Evolutionary conservation across 2,888 invertebrate genomes (phyloP).

Genomic region (Andrena hattorfiana): DNA sequence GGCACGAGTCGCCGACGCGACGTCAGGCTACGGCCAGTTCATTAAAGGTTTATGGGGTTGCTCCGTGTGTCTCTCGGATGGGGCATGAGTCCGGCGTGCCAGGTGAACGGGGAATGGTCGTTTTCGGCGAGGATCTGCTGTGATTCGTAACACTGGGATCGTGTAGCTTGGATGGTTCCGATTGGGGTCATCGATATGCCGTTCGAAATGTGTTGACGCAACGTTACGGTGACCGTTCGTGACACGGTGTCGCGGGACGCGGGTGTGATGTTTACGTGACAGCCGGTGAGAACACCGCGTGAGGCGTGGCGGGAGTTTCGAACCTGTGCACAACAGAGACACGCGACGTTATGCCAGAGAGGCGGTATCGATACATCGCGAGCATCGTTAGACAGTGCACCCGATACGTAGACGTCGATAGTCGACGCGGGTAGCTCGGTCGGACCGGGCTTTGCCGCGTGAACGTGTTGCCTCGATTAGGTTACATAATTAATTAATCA

Average conservation of each 20-base stretch:
- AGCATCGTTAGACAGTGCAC: constrained; percentile 14
- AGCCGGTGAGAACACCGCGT: constrained; percentile 47
- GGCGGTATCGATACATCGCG: constrained; percentile 29
- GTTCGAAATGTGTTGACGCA: neutral
- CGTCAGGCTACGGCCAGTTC: neutral
- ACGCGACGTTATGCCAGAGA: constrained; percentile 27
- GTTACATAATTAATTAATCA: constrained; percentile 71
- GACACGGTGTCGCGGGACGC: neutral
- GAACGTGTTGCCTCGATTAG: constrained; percentile 53
- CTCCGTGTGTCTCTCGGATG: neutral
- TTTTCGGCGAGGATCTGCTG: constrained; percentile 40
- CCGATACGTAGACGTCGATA: constrained; percentile 9
- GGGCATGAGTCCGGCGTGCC: constrained; percentile 38
- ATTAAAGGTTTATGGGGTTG: neutral
- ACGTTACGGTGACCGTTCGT: neutral
- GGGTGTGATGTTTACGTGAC: constrained; percentile 64
- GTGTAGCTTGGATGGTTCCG: neutral
- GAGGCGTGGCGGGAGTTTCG: constrained; percentile 56
- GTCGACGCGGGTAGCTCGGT: neutral
- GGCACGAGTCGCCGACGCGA: neutral
- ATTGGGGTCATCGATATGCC: neutral
- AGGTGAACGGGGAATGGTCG: constrained; percentile 40
- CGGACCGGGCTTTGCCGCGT: constrained; percentile 25
- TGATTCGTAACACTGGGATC: constrained; percentile 65
- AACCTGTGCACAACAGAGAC: constrained; percentile 34